phyloP scores from a whole-genome alignment of 1,140 invertebrate species.

The Pantala flavescens region DNA sequence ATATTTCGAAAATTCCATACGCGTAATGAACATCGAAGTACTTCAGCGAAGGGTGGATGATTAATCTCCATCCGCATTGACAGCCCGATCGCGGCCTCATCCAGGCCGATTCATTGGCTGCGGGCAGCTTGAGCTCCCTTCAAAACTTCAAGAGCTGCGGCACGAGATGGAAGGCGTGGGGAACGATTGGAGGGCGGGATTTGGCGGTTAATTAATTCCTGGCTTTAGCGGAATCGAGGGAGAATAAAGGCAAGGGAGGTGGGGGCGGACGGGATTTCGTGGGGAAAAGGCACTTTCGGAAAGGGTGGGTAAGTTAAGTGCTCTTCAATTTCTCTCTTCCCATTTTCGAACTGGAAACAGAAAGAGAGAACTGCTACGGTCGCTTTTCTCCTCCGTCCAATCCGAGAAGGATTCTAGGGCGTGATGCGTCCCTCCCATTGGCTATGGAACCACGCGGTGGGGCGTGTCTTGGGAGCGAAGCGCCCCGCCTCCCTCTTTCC shows the following conservation, averaged over 20 bases:
- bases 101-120: no score
- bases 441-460: not conserved
- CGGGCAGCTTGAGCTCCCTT: no score
- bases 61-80: no score
- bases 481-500: not conserved
- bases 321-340: not conserved
- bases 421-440: not conserved
- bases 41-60: no score
- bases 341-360: not conserved
- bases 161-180: not conserved
- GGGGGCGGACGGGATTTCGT: not conserved
- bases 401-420: not conserved
- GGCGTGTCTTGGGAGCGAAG: not conserved
- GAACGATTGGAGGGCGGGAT: not conserved
- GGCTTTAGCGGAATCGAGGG: not conserved
- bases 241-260: not conserved
- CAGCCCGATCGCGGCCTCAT: no score
- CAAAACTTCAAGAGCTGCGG: no score
- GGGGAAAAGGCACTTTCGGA: not conserved
- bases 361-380: no score
- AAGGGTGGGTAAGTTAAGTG: not conserved
- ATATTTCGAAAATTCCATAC: no score
- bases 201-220: constrained; percentile 5
- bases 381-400: not conserved
- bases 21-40: no score